Percentiles rank a stretch among this genome's conserved stretches.
Conservation (phyloP, 2,797 vertebrate species). For the Spizella passerina region DNA sequence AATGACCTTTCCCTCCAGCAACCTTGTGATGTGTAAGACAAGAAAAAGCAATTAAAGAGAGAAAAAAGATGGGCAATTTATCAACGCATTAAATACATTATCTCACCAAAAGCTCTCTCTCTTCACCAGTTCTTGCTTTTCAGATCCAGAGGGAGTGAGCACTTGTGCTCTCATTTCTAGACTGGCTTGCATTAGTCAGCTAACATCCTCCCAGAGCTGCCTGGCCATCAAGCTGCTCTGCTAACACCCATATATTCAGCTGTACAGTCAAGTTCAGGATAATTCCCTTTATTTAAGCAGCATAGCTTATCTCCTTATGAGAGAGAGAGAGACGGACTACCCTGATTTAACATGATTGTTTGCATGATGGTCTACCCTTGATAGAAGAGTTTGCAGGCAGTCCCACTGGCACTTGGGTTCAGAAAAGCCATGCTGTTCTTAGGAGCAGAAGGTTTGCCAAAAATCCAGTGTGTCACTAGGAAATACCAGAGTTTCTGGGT, state of each 20-base stretch:
- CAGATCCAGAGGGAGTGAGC: rapidly evolving
- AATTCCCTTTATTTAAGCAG: neutral
- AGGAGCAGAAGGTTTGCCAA: neutral
- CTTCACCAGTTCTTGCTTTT: neutral
- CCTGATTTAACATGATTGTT: neutral
- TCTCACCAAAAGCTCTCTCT: neutral
- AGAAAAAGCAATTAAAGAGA: neutral
- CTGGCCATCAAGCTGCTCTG: neutral
- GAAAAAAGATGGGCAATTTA: neutral
- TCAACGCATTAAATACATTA: neutral
- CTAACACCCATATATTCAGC: neutral
- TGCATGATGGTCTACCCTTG: neutral
- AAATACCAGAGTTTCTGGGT: neutral
- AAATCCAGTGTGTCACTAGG: neutral
- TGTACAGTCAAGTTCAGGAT: neutral
- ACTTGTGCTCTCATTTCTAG: neutral
- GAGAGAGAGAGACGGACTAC: neutral
- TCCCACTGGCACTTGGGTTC: neutral
- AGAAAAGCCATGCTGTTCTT: neutral
- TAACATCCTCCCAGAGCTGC: neutral
- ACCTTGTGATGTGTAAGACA: neutral
- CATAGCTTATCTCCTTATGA: neutral
- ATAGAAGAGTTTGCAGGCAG: neutral
- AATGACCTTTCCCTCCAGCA: neutral
- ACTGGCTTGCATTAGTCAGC: neutral